Base-by-base conservation (phyloP, 2,888 invertebrate species). In the Eurytoma californica region DNA sequence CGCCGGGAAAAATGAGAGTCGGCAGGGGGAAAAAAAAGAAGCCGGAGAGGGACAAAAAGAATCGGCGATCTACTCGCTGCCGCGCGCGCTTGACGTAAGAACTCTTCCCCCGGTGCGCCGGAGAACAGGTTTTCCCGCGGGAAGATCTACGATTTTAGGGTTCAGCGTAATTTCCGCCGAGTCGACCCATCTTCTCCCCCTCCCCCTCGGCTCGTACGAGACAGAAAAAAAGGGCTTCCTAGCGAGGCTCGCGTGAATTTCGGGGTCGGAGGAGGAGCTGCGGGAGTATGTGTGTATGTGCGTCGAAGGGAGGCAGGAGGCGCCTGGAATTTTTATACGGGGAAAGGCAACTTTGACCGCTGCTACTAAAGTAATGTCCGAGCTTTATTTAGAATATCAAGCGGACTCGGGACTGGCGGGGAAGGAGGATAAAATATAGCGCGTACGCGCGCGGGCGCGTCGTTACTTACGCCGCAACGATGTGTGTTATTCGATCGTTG, bases 141-240 rank as follows among this genome's bases (percentile, higher is more conserved):
- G 30, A 68, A 76, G 72, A 81, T 77, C 72, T 81, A 77, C 73
- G 76, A 79, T 76, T 79, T 79, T 60, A 81, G 76, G 79, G 69
- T 69, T 69, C 65, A 79, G 69, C 49, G 69, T 78, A 60, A 78
- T 72, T 72, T 72, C 67, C 66, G 72, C 67, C 65, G 72, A 78
- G 39, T 39, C 39, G 39, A 66, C 58, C 65, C 63, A 72, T 72
- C 55, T 65, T 57, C 9, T 39, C 39, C 39, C 9, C 57, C 9
- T 39, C 39, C 39, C 9, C 57, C 65, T 51, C 20, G 61, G 16
- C 24, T 0, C 9, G 24, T 24, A n/a, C 20, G 49, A 57, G 28
- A 1, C 9, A 13, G 16, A 18, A 24, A 67, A 53, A 53, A 14
- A 58, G n/a, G 30, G 69, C 60, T 75, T 75, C 53, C 68, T 68